phyloP scores from a whole-genome alignment of 2,113 vertebrate species.

The Myrmecophaga tridactyla region DNA sequence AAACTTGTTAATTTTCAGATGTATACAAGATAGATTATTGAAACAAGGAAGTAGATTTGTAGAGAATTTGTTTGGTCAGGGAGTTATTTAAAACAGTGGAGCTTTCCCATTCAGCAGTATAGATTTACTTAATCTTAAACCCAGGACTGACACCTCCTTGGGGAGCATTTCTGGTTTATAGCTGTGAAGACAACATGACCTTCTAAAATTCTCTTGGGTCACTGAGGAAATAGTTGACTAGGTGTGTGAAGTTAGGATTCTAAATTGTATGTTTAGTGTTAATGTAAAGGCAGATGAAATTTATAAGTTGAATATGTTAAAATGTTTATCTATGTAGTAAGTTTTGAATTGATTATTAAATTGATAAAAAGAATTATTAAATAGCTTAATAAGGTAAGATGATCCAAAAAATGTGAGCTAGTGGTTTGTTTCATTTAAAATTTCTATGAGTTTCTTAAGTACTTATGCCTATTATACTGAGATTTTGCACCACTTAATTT shows the following conservation, averaged over 20 bases:
- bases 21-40: neutral
- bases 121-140: conserved; percentile 63
- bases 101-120: conserved; percentile 32
- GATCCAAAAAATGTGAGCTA: neutral
- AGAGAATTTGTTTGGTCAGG: neutral
- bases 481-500: neutral
- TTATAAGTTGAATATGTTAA: conserved; percentile 30
- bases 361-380: neutral
- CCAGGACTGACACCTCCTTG: conserved; percentile 45
- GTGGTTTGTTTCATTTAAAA: neutral
- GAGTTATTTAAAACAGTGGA: neutral
- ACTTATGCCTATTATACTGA: neutral
- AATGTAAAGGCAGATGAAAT: conserved; percentile 32
- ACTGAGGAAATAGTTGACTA: conserved; percentile 65
- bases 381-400: neutral
- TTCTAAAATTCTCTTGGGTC: conserved; percentile 51
- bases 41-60: conserved; percentile 23
- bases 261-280: conserved; percentile 43
- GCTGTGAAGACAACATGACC: conserved; percentile 67
- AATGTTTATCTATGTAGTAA: neutral
- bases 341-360: conserved; percentile 3
- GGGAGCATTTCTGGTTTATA: conserved; percentile 76
- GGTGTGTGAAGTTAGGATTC: conserved; percentile 36
- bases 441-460: neutral
- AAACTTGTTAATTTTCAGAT: conserved; percentile 9